Evolutionary conservation across 2,113 vertebrate species (phyloP), one percentile per base, ranked within the genome.

Genomic region (Asarcornis scutulata): DNA sequence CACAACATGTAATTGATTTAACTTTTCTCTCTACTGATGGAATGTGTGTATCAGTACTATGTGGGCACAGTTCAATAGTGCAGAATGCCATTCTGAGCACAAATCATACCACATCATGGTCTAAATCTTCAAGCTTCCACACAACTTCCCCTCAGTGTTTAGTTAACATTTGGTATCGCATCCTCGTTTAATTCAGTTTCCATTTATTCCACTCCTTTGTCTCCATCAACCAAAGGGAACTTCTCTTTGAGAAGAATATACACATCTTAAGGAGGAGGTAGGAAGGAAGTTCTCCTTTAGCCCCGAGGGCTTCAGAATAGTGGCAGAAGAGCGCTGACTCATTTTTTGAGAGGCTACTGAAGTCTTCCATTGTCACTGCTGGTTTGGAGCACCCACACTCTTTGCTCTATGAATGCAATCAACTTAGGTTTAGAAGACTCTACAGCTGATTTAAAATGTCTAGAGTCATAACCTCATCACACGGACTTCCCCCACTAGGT

Each of bases 341-440:
- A 38, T 52, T 87, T 83, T 21, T 88, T 52, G 77, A 97, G 91
- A 92, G 94, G 85, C 75, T 92, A 85, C 60, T 96, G 38, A 84
- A 58, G 40, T 72, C 53, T 76, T 32, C 67, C 16, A 50, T 82
- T 86, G 58, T 83, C 68, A 66, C n/a, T 52, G 76, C 29, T 67
- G 86, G 80, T 58, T 64, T 78, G 56, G 67, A 46, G 36, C 44
- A 60, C 4, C 9, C 53, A 68, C 17, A 36, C 44, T 87, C 21
- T n/a, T 72, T 72, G 48, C 62, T 86, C 46, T 81, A 52, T 66
- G 53, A 73, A 86, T 16, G 79, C 82, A 95, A 90, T 89, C 84
- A 93, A 12, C 48, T 87, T 76, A 9, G 38, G 62, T 80, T 95
- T 82, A 89, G 88, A 94, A 42, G 32, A 40, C 76, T 74, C 96